Percentiles rank a stretch among this genome's conserved stretches.
Conservation (phyloP, 1,140 invertebrate genomes). For the Bombus waltoni region DNA sequence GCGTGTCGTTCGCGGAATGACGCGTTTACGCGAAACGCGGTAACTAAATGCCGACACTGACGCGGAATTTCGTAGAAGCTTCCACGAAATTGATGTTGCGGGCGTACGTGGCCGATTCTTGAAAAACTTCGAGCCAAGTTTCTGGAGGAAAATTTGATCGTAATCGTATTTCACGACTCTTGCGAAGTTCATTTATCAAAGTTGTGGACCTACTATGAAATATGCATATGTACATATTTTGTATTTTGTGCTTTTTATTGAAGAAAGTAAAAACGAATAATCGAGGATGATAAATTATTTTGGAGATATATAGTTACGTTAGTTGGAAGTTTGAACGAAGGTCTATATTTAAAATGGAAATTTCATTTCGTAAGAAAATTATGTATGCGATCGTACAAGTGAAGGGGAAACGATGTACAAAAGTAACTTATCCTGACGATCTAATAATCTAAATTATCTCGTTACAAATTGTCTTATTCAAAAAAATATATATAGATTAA, state of each 20-base stretch:
- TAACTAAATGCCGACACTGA: background rate
- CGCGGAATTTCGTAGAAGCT: slow-evolving; percentile 12
- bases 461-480: background rate
- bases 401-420: too few relatives aligned
- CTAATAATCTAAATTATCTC: too few relatives aligned
- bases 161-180: background rate
- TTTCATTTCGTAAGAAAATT: background rate
- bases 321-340: background rate
- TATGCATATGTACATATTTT: too few relatives aligned
- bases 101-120: background rate
- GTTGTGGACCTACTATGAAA: background rate
- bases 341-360: background rate
- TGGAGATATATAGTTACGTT: background rate
- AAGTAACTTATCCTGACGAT: too few relatives aligned
- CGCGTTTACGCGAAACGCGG: background rate
- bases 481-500: background rate
- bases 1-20: background rate
- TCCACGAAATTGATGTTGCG: background rate
- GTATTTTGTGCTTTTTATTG: too few relatives aligned
- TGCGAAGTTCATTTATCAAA: background rate
- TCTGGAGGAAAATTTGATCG: background rate
- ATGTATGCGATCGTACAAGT: background rate
- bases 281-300: background rate
- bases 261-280: too few relatives aligned
- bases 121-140: background rate